A percentile compares a stretch with the other conserved stretches of the same genome.
phyloP scores from a whole-genome alignment of 2,113 vertebrate genomes.

The Synodontis membranacea region DNA sequence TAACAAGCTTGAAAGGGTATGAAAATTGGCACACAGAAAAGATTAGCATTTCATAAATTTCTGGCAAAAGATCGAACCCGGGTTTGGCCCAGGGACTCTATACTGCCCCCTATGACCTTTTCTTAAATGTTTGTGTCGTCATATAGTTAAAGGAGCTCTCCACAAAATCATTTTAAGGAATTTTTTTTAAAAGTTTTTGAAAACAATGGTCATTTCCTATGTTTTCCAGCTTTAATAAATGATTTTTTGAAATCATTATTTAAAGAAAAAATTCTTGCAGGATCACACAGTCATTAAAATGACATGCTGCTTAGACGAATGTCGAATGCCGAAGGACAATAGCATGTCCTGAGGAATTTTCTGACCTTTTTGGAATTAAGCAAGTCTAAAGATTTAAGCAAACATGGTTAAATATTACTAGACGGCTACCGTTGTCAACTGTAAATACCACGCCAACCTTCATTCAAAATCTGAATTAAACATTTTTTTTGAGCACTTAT shows the following conservation, averaged over 20 bases:
- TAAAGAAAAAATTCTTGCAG: too few species aligned
- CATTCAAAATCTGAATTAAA: not conserved
- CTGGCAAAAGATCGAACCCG: not conserved
- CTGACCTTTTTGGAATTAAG: not conserved
- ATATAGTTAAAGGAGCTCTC: not conserved
- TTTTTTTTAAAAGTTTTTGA: not conserved
- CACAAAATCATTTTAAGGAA: not conserved
- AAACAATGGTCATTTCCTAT: not conserved
- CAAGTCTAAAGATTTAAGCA: not conserved
- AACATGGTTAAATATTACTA: not conserved
- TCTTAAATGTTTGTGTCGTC: not conserved
- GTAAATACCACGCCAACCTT: not conserved
- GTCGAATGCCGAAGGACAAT: too few species aligned
- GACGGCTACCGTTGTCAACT: not conserved
- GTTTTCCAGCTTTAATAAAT: too few species aligned
- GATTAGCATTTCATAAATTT: not conserved
- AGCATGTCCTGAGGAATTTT: too few species aligned
- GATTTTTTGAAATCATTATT: too few species aligned
- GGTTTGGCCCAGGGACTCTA: not conserved
- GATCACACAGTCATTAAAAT: not conserved
- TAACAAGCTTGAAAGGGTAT: not conserved
- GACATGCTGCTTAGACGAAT: not conserved
- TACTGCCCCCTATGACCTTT: not conserved
- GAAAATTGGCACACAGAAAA: not conserved
- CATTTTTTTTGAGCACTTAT: not conserved